Conservation (phyloP, 2,113 vertebrate genomes). For the Nibea coibor region DNA sequence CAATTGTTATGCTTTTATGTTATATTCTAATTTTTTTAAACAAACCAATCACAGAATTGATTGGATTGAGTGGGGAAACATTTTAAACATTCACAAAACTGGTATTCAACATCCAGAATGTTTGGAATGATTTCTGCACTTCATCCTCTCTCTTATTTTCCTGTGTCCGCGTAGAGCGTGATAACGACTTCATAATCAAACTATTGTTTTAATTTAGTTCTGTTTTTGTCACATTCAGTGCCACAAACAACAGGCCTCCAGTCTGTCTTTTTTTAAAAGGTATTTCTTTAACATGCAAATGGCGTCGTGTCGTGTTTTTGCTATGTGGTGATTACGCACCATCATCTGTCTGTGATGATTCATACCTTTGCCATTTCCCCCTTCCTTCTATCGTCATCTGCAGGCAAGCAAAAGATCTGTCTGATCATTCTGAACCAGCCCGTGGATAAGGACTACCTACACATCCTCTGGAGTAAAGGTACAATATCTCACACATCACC, state of each 20-base stretch:
- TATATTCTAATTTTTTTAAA: slow-evolving; percentile 7
- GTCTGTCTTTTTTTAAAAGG: not conserved
- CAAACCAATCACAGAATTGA: slow-evolving; percentile 29
- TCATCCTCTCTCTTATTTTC: slow-evolving; percentile 12
- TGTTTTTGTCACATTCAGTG: slow-evolving; percentile 6
- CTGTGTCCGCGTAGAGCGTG: slow-evolving; percentile 4
- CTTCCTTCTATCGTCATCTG: slow-evolving; percentile 8
- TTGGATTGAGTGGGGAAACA: slow-evolving; percentile 1
- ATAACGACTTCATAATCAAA: slow-evolving; percentile 17
- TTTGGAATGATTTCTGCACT: slow-evolving; percentile 36
- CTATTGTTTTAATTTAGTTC: slow-evolving; percentile 17
- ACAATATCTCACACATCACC: slow-evolving; percentile 39
- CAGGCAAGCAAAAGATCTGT: slow-evolving; percentile 83
- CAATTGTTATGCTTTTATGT: not conserved
- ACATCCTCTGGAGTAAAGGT: slow-evolving; percentile 85
- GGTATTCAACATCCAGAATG: not conserved
- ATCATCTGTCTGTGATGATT: slow-evolving; percentile 8
- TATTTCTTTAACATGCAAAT: slow-evolving; percentile 4
- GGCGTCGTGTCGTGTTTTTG: slow-evolving; percentile 3
- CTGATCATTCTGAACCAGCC: slow-evolving; percentile 86
- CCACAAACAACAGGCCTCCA: not conserved
- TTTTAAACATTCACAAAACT: slow-evolving; percentile 24
- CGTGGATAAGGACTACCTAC: slow-evolving; percentile 76
- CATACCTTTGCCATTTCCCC: not conserved
- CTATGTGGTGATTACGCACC: not conserved